Evolutionary conservation across 2,113 vertebrate species (phyloP), one percentile per base, ranked within the genome.

Genomic region (Piaya cayana): DNA sequence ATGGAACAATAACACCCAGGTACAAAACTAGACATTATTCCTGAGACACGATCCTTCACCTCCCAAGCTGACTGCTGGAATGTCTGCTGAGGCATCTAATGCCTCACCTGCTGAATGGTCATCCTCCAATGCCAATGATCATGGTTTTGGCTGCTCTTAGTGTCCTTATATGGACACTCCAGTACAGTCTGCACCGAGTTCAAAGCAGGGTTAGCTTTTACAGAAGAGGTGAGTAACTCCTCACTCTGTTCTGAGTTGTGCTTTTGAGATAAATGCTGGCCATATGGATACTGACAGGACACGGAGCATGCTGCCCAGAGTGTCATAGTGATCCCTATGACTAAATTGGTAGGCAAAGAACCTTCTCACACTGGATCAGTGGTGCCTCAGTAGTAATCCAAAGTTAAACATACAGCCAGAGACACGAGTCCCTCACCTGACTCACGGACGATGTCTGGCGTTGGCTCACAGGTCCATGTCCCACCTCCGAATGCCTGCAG

Each of bases 121-220:
- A 39, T 20, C 32, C 50, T 80, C 21, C 12, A 25, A 5, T 0
- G 1, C 11, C 34, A 59, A 9, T 3, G 76, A 30, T 26, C 3
- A 29, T 0, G 2, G 16, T 26, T 75, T 34, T 17, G 27, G 43
- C 19, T 20, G 36, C 26, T 0, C 0, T 1, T 12, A 5, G 5
- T 39, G 20, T 12, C 60, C 50, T 20, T 43, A 27, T 12, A 34
- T 1, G 21, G 55, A 64, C 87, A 60, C 11, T 45, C 20, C 1
- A 42, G 42, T 5, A 27, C 43, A 30, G 65, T 49, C 2, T 39
- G 16, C 39, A 50, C 11, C 1, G 6, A 8, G 22, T 27, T 53
- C 53, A 62, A 65, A 50, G 15, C 4, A 11, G 7, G 3, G 9
- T 13, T 19, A 39, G 6, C n/a, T 52, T 22, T 22, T 12, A 34